Percentiles rank a stretch among this genome's conserved stretches.
Conservation (phyloP, 2,113 vertebrate species). For the Xyrauchen texanus region DNA sequence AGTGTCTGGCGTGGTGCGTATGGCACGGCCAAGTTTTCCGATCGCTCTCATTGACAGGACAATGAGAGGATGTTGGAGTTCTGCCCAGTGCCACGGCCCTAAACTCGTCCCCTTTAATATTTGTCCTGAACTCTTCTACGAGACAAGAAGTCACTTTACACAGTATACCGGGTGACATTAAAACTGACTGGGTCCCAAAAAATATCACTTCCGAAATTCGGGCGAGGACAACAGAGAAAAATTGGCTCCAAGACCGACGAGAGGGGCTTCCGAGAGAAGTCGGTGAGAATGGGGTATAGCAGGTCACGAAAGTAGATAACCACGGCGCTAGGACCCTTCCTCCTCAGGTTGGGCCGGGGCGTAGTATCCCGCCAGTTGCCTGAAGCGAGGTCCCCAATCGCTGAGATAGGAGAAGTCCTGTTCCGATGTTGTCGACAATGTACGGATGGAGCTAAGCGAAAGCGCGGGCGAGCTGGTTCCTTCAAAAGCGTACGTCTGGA, state of each 20-base stretch:
- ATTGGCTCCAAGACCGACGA: not conserved
- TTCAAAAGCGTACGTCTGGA: constrained; percentile 98
- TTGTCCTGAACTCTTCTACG: too few species aligned
- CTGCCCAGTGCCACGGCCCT: constrained; percentile 3
- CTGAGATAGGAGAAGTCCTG: constrained; percentile 97
- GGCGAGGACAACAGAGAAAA: not conserved
- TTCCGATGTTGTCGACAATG: constrained; percentile 87
- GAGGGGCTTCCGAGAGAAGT: constrained; percentile 23
- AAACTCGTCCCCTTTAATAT: not conserved
- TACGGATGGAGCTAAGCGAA: constrained; percentile 95
- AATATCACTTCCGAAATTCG: constrained; percentile 23
- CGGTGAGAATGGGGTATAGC: constrained; percentile 5
- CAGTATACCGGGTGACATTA: constrained; percentile 12
- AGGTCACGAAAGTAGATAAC: not conserved
- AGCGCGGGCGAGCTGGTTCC: constrained; percentile 86
- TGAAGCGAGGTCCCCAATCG: constrained; percentile 93
- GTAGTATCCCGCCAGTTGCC: constrained; percentile 92
- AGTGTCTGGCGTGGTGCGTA: constrained; percentile 21
- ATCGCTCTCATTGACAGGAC: constrained; percentile 21
- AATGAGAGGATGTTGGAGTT: constrained; percentile 35
- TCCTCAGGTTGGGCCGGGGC: constrained; percentile 80
- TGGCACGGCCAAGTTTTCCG: constrained; percentile 11
- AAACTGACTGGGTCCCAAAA: constrained; percentile 34
- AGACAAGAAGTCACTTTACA: constrained; percentile 5
- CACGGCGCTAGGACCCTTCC: constrained; percentile 82